Evolutionary conservation across 2,113 vertebrate genomes (phyloP), one percentile per base, ranked within the genome.

Genomic region (Eolophus roseicapilla): DNA sequence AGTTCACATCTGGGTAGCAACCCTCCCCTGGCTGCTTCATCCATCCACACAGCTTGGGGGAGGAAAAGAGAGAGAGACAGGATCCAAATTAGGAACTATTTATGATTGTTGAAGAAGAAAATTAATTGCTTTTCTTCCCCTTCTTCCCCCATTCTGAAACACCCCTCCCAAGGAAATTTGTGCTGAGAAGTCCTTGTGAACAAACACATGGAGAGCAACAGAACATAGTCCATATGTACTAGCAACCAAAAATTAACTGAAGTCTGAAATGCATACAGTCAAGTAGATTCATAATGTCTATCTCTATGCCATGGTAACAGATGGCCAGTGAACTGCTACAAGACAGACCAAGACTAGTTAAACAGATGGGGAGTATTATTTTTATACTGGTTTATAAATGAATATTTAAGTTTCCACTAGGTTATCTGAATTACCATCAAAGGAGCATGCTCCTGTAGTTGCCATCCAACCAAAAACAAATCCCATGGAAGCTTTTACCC

Each of bases 161-260:
- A 92, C 37, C 28, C 47, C 57, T 90, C 90, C 80, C 37, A 76
- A 65, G 65, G 77, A 96, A 92, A 93, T 79, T 67, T 91, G 53
- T 53, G 73, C 81, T 65, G 82, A 83, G 49, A 97, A 93, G 87
- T 96, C 91, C 92, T 97, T 96, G 92, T 93, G 96, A 98, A 97
- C 95, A 97, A 97, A 97, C 93, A 98, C 95, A 96, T 75, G 94
- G 81, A 97, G 91, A 97, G 95, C 95, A 97, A 96, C 96, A 97
- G 96, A 97, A 97, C 96, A 95, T 13, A 87, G 97, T 96, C 97
- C 97, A 97, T 98, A 97, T 97, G 98, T 68, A 98, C 90, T 84
- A 97, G 95, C 88, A 96, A 97, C 95, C 97, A 96, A 96, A 98
- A 98, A 96, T 97, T 96, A 97, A 97, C 91, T 59, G 29, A 85